Evolutionary conservation across 2,113 vertebrate species (phyloP), one percentile per base, ranked within the genome.

Genomic region (Tricholaema leucomelas): DNA sequence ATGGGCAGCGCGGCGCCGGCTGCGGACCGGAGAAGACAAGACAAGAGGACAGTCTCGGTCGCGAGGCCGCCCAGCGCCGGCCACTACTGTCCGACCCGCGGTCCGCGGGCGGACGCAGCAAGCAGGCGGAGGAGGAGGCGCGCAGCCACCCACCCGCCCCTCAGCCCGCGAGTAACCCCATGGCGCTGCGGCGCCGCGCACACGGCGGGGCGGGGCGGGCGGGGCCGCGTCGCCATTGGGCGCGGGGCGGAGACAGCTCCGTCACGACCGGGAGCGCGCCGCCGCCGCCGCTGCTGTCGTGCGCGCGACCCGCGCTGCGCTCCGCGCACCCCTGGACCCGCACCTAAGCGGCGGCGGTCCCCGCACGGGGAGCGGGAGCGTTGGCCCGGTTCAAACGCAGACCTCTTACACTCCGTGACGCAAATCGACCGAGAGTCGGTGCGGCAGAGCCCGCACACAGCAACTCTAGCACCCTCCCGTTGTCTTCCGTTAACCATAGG

Each of bases 151-250:
- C 46, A 36, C 35, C 73, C 89, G 88, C 90, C 94, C 91, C 86
- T 75, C 87, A 73, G 70, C 70, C 95, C 64, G 67, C 73, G 74
- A 66, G 81, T 74, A 80, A 91, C 96, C 94, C 95, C 96, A 87
- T 82, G 92, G 78, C 44, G 73, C 82, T 84, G 83, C 88, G 60
- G 64, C 70, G 33, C 9, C 77, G 76, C 82, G 89, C 20, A 38
- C 88, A 74, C 70, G 24, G 80, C 95, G 87, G 88, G 92, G 52
- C 30, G 72, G 38, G 86, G 69, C 72, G 54, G 85, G 74, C 80
- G 54, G 85, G 18, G 31, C 61, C 40, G 67, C 63, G 24, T 48
- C 56, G 25, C 78, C 33, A 89, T 89, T 89, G 91, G 94, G 9
- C 25, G 48, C 23, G 44, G 59, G 88, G 81, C 72, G 87, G 88